These are phyloP conservation scores for Ammospiza nelsoni DNA, from an alignment of 2,113 vertebrate genomes.

Conservation along the genomic window DNA sequence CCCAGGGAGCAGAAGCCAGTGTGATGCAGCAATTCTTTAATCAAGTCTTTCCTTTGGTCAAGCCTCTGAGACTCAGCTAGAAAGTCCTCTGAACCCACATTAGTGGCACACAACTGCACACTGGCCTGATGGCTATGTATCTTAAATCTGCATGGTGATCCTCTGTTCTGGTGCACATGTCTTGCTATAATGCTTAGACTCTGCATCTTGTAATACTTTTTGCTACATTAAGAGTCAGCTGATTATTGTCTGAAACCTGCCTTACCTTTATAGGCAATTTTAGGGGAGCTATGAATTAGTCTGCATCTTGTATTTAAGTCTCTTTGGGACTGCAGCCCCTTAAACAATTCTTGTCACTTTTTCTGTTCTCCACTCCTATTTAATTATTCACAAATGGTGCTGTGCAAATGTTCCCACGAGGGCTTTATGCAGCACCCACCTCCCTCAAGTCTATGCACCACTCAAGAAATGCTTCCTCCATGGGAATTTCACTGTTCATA, in stretches of 20 bases:
- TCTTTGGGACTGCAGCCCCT: neutral
- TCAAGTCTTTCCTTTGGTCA: neutral
- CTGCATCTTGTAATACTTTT: neutral
- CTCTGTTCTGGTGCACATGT: neutral
- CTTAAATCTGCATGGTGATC: neutral
- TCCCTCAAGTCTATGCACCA: neutral
- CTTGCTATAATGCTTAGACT: neutral
- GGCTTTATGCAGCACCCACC: neutral
- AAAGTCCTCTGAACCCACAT: neutral
- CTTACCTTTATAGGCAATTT: neutral
- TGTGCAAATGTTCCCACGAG: neutral
- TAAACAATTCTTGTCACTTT: neutral
- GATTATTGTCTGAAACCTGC: neutral
- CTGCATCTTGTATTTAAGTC: neutral
- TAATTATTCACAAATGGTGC: neutral
- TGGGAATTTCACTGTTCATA: neutral
- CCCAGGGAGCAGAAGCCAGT: neutral
- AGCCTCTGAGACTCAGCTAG: neutral
- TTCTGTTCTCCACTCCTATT: neutral
- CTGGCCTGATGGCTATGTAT: neutral
- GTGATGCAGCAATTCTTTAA: neutral
- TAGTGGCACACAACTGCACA: neutral
- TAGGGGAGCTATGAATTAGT: neutral
- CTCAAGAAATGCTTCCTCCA: neutral
- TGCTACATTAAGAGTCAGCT: neutral